Conservation (phyloP, 1,140 invertebrate species). For the Brachionus angularis region DNA sequence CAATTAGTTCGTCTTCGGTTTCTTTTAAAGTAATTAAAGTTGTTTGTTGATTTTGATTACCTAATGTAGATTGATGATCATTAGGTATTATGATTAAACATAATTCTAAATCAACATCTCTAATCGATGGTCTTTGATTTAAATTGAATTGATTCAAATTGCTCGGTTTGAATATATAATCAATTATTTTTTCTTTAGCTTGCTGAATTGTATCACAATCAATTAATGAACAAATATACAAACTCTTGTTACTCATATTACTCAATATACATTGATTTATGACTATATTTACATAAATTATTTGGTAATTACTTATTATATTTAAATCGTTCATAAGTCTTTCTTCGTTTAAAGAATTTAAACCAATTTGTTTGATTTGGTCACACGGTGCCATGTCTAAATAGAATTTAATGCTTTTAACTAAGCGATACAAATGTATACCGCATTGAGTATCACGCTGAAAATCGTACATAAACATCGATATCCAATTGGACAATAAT, state of each 20-base stretch:
- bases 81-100: conserved; percentile 8
- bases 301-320: background rate
- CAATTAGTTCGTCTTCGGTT: conserved; percentile 16
- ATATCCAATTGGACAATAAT: background rate
- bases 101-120: conserved; percentile 1
- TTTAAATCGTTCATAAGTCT: background rate
- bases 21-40: conserved; percentile 10
- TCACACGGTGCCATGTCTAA: conserved; percentile 18
- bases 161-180: background rate
- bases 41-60: conserved; percentile 4
- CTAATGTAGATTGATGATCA: too few relatives aligned
- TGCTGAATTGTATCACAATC: conserved; percentile 14
- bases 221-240: background rate
- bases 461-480: conserved; percentile 42
- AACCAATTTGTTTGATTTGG: background rate
- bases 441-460: conserved; percentile 18
- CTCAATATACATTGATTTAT: background rate
- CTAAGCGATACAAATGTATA: background rate
- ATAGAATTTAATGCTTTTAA: background rate
- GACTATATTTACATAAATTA: conserved; percentile 14
- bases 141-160: background rate
- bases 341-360: conserved; percentile 7
- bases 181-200: conserved; percentile 22
- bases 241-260: background rate
- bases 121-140: background rate